phyloP scores from a whole-genome alignment of 2,797 vertebrate genomes.

The Ptychobarbus kaznakovi region DNA sequence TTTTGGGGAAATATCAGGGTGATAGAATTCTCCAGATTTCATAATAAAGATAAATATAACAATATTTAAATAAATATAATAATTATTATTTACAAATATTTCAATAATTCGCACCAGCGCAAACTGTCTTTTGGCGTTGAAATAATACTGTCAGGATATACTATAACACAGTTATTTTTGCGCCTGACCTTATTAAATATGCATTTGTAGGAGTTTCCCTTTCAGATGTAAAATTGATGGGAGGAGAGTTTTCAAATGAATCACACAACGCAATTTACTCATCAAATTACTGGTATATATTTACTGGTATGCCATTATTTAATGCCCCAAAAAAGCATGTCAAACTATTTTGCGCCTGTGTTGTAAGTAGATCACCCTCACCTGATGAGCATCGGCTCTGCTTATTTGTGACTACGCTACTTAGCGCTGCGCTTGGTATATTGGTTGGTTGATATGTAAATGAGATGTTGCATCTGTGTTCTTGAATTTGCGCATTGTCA shows the following conservation, averaged over 20 bases:
- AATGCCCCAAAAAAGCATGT: neutral
- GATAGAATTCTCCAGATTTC: neutral
- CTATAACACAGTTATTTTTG: neutral
- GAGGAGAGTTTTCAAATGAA: neutral
- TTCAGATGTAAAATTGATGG: neutral
- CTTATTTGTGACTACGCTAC: no score
- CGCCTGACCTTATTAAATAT: neutral
- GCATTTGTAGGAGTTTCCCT: neutral
- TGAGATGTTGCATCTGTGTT: neutral
- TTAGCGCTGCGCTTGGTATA: no score
- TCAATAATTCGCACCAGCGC: neutral
- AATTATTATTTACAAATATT: neutral
- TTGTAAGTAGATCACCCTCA: no score
- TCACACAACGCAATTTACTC: neutral
- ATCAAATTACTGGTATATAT: neutral
- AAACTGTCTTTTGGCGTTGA: neutral
- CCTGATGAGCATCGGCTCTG: no score
- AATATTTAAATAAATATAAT: neutral
- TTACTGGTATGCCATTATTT: neutral
- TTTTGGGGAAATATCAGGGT: neutral
- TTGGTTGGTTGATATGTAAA: neutral
- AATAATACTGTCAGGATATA: neutral
- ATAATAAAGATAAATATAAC: neutral
- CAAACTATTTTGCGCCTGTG: neutral
- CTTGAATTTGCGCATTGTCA: no score